A percentile compares a stretch with the other conserved stretches of the same genome.
Evolutionary conservation across 2,113 vertebrate species (phyloP).

Genomic region (Elaphurus davidianus): DNA sequence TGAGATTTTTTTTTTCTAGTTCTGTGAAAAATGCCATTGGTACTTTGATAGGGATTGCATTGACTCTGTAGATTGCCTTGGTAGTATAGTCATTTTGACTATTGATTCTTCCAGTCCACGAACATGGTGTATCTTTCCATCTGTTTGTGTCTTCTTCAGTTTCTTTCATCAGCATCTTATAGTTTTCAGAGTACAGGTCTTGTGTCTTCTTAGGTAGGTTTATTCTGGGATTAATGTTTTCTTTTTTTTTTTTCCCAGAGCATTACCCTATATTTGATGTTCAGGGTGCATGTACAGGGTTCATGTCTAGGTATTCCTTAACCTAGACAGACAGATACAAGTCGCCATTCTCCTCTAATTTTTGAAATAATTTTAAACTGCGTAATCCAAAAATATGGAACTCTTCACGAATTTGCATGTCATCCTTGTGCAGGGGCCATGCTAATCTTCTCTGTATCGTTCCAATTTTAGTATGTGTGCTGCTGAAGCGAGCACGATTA

Average conservation of each 20-base stretch:
- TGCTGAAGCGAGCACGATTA: background rate
- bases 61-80: background rate
- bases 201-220: background rate
- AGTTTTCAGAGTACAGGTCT: background rate
- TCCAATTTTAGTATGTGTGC: no score
- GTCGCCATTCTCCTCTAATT: no score
- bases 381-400: no score
- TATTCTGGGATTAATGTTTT: background rate
- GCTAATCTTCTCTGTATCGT: no score
- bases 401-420: no score
- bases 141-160: accelerated
- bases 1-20: background rate
- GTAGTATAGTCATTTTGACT: background rate
- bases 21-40: background rate
- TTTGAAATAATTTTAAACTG: no score
- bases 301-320: no score
- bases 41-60: background rate
- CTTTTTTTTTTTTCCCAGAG: background rate
- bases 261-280: no score
- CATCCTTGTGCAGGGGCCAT: no score
- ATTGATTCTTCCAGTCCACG: background rate
- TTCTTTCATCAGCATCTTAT: background rate
- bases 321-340: no score
- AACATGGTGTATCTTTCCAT: background rate
- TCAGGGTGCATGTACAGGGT: no score